Base-by-base conservation (phyloP, 2,113 vertebrate genomes). In the Psephotus haematonotus region DNA sequence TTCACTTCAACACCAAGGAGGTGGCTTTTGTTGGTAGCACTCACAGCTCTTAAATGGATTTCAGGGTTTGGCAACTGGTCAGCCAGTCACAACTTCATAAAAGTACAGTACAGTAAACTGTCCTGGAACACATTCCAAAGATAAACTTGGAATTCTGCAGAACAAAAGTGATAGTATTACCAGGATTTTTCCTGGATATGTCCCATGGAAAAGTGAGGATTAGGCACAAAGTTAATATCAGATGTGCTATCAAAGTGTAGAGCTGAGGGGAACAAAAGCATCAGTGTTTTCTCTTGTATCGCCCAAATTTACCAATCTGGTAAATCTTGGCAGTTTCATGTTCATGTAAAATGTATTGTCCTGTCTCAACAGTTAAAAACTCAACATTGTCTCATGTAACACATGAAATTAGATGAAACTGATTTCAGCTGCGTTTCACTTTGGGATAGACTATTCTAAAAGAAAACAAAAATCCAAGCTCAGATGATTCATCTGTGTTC, bases 161-260 rank as follows among this genome's bases (percentile, higher is more conserved):
- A 88, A 91, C 71, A 92, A 44, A 93, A 93, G 37, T 69, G 90
- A 92, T 91, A 84, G 75, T 65, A 94, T 92, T 95, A 86, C 89
- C 72, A 72, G 92, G 69, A 60, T 80, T 95, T 95, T 97, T 97
- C 93, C 91, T 95, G 95, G 86, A 91, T 64, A 47, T 9, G 2
- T 91, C 71, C 43, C 29, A 37, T 72, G 91, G 93, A 97, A 96
- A 96, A 94, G 50, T 62, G 17, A 64, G 67, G 74, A 79, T 95
- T 91, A 87, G 22, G 27, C 67, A 76, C 12, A 53, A 82, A 91
- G 82, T 85, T 88, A 90, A 11, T 65, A 82, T 96, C 91, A 91
- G 69, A 93, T 74, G 41, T 84, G 52, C 77, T 88, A 62, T 82
- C 89, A 82, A 70, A 94, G 31, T 35, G 33, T 33, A 86, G 43